Conservation (phyloP, 2,113 vertebrate species). For the Formicarius rufipectus region DNA sequence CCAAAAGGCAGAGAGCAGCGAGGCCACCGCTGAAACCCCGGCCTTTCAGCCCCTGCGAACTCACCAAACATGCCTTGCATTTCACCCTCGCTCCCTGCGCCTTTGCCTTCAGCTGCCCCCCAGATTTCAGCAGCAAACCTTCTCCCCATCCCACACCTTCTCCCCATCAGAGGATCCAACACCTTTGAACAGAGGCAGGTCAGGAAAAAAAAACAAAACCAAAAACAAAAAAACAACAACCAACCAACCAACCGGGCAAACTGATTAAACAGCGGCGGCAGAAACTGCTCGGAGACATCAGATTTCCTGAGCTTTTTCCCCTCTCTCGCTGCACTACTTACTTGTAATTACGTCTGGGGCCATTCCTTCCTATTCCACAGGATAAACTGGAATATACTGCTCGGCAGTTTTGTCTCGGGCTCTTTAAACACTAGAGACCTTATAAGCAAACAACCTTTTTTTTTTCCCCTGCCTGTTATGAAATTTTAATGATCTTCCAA, state of each 20-base stretch:
- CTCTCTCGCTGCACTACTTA: conserved; percentile 56
- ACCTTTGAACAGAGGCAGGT: neutral
- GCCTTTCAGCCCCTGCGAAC: neutral
- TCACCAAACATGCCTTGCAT: neutral
- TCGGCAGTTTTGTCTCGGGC: conserved; percentile 43
- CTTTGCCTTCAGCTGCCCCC: neutral
- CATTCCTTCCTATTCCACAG: conserved; percentile 72
- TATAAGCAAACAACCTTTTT: neutral
- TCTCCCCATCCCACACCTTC: neutral
- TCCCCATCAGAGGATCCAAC: neutral
- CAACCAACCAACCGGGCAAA: neutral
- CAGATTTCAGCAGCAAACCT: neutral
- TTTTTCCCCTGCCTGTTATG: neutral
- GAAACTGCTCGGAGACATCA: conserved; percentile 9
- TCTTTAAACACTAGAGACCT: conserved; percentile 30
- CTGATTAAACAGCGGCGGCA: neutral
- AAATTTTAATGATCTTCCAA: conserved; percentile 23
- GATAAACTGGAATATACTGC: conserved; percentile 49
- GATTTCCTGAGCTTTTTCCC: conserved; percentile 68
- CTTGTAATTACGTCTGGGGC: conserved; percentile 73
- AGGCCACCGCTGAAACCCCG: neutral
- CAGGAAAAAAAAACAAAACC: neutral
- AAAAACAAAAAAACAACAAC: neutral
- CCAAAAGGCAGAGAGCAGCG: neutral
- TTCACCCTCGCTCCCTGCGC: neutral